Percentiles rank a stretch among this genome's conserved stretches.
These are phyloP conservation scores for Drosophila sp. DNA, from an alignment of 1,140 invertebrate genomes.

Conservation along the genomic window DNA sequence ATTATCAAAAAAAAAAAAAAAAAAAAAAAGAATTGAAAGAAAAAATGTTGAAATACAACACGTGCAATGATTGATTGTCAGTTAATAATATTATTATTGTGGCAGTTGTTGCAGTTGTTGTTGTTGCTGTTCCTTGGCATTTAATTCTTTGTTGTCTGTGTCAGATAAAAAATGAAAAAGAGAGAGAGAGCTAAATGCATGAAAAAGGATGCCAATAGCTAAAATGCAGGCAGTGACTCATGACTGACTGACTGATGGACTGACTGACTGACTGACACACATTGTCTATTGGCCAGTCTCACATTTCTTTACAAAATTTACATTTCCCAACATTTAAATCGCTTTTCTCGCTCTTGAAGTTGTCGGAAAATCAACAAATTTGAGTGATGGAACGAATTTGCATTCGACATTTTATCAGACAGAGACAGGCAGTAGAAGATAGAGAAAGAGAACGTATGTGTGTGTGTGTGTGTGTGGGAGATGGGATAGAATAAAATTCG, in stretches of 20 bases:
- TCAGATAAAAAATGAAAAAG: constrained; percentile 22
- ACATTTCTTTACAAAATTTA: constrained; percentile 60
- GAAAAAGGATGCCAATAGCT: constrained; percentile 19
- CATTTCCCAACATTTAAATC: constrained; percentile 39
- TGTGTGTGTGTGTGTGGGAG: not conserved
- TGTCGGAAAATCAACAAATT: constrained; percentile 53
- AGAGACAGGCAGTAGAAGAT: not conserved
- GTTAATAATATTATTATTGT: constrained; percentile 31
- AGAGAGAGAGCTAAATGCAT: not conserved
- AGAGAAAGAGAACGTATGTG: not conserved
- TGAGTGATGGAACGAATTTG: constrained; percentile 79
- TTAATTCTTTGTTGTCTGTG: constrained; percentile 42
- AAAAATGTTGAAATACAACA: constrained; percentile 31
- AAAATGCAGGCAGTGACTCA: constrained; percentile 45
- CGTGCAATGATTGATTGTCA: constrained; percentile 76
- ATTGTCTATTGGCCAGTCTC: constrained; percentile 59
- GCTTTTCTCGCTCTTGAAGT: constrained; percentile 32
- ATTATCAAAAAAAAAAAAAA: constrained; percentile 66
- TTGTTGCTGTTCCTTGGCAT: constrained; percentile 29
- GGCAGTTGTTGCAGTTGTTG: constrained; percentile 25
- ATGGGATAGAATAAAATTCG: constrained; percentile 20
- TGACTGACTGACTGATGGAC: constrained; percentile 56
- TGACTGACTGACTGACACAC: constrained; percentile 57
- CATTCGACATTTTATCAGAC: constrained; percentile 57
- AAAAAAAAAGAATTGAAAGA: constrained; percentile 15